These are phyloP conservation scores for Octodon degus DNA, from an alignment of 2,113 vertebrate species.

Conservation along the genomic window DNA sequence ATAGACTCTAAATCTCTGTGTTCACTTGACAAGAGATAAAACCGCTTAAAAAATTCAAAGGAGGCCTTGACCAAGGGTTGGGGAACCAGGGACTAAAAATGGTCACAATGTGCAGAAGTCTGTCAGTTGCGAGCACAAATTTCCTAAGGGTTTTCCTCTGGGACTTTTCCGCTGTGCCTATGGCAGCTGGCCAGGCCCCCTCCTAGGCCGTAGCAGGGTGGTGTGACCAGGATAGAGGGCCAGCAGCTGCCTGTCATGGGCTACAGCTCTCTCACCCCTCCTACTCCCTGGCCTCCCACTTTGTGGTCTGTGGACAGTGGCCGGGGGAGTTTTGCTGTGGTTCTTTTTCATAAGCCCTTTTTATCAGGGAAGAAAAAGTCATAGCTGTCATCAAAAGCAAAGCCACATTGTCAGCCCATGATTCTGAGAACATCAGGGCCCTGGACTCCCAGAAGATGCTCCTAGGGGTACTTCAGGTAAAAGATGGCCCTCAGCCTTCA, in stretches of 20 bases:
- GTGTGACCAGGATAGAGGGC: not conserved
- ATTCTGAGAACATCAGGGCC: not conserved
- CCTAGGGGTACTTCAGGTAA: not conserved
- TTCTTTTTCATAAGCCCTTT: slow-evolving; percentile 22
- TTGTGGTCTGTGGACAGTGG: no score
- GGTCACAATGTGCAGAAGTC: not conserved
- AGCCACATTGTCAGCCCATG: not conserved
- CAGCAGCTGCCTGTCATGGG: not conserved
- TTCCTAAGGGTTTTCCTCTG: slow-evolving; percentile 22
- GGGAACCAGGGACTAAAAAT: slow-evolving; percentile 19
- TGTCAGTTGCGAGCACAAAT: slow-evolving; percentile 37
- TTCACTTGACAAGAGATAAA: not conserved
- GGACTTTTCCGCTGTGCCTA: not conserved
- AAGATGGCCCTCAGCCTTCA: not conserved
- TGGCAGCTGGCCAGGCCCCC: not conserved
- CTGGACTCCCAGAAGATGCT: not conserved
- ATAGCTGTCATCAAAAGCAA: not conserved
- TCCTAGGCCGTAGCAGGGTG: not conserved
- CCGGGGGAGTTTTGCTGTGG: not conserved
- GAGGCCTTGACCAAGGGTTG: not conserved
- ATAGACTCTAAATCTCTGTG: not conserved
- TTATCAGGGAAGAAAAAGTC: not conserved
- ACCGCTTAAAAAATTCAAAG: slow-evolving; percentile 46
- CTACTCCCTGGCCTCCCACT: not conserved
- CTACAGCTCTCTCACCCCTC: not conserved